Percentiles rank a stretch among this genome's conserved stretches.
These are phyloP conservation scores for Rana temporaria DNA, from an alignment of 2,113 vertebrate species.

Conservation along the genomic window DNA sequence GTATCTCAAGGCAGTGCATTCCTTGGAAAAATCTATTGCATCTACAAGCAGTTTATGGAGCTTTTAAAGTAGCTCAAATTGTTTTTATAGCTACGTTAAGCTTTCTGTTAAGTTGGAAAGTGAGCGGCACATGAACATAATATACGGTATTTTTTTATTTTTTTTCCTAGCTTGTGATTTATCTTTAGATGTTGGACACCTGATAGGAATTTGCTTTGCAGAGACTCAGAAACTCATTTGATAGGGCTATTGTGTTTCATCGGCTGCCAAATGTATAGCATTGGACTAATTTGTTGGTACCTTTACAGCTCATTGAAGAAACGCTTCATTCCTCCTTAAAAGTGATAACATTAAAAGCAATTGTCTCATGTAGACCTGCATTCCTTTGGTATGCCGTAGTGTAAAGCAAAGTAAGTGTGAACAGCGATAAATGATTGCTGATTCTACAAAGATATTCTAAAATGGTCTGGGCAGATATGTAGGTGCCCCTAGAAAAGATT, in stretches of 20 bases:
- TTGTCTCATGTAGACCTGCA: too few species aligned
- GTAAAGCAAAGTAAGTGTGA: too few species aligned
- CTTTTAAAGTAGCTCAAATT: constrained; percentile 46
- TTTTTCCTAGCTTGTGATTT: constrained; percentile 9
- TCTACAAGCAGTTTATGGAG: constrained; percentile 38
- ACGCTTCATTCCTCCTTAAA: too few species aligned
- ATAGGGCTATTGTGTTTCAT: neutral
- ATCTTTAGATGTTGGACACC: constrained; percentile 7
- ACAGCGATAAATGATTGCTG: too few species aligned
- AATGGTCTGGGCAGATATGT: too few species aligned
- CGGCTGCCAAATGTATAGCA: neutral
- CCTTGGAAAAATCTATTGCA: constrained; percentile 43
- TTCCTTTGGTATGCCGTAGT: too few species aligned
- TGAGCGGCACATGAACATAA: neutral
- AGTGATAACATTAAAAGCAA: too few species aligned
- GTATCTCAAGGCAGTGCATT: constrained; percentile 33
- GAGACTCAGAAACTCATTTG: neutral
- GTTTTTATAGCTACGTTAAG: constrained; percentile 44
- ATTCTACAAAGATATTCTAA: too few species aligned
- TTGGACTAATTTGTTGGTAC: too few species aligned
- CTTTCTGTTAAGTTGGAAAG: constrained; percentile 30
- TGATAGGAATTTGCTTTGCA: constrained; percentile 22
- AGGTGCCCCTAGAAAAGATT: too few species aligned
- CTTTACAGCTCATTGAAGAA: too few species aligned
- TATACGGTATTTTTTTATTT: too few species aligned